Percentiles rank a stretch among this genome's conserved stretches.
Evolutionary conservation across 2,797 vertebrate species (phyloP).

Genomic region (Sebastes itinus): DNA sequence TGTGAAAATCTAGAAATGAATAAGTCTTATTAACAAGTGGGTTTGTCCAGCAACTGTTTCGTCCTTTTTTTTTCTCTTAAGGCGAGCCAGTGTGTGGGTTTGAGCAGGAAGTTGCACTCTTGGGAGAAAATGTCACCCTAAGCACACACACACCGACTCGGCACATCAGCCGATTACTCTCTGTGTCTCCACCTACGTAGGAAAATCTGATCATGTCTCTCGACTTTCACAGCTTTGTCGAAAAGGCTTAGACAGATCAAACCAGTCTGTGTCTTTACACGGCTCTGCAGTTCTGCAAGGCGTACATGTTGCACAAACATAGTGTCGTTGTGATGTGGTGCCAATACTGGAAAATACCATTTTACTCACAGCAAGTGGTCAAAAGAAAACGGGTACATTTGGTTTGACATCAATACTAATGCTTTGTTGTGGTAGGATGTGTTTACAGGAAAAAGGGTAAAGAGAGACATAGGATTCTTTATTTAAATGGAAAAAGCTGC

Average conservation of each 20-base stretch:
- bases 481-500: conserved; percentile 36
- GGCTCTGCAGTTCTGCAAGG: conserved; percentile 60
- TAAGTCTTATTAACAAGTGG: conserved; percentile 10
- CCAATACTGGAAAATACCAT: conserved; percentile 65
- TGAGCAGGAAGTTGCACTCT: conserved; percentile 89
- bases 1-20: neutral
- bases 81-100: conserved; percentile 82
- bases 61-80: conserved; percentile 40
- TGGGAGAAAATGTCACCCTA: conserved; percentile 83
- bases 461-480: neutral
- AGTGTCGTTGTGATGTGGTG: conserved; percentile 49
- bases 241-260: conserved; percentile 67
- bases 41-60: conserved; percentile 60
- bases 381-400: conserved; percentile 27
- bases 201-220: conserved; percentile 87
- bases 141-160: conserved; percentile 59
- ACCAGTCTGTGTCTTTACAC: conserved; percentile 54
- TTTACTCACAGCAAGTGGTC: conserved; percentile 52
- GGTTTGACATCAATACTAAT: neutral
- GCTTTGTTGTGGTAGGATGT: conserved; percentile 44
- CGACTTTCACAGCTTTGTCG: conserved; percentile 72
- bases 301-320: conserved; percentile 57
- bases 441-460: conserved; percentile 7
- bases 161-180: conserved; percentile 63
- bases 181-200: conserved; percentile 92